Percentiles rank a stretch among this genome's conserved stretches.
Evolutionary conservation across 1,140 invertebrate species (phyloP).

Genomic region (Ceratoteleas bidentatus): DNA sequence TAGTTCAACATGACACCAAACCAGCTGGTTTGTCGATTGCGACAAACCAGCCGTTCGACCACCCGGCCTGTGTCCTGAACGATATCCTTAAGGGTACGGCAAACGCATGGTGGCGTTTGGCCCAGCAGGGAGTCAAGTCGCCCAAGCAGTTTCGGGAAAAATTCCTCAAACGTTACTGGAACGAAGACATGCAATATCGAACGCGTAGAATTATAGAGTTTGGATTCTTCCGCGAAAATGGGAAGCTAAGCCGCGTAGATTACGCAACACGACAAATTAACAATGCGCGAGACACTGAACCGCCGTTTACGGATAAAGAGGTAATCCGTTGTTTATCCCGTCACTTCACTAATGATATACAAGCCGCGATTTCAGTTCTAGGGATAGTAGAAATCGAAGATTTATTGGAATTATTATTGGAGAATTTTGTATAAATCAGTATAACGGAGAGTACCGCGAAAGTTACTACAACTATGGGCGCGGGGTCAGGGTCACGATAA

Average conservation of each 20-base stretch:
- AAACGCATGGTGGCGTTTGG: slow-evolving; percentile 6
- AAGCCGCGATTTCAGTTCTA: not conserved
- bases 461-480: too few species aligned
- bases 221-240: not conserved
- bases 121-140: not conserved
- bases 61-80: not conserved
- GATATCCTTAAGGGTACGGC: not conserved
- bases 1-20: too few species aligned
- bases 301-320: not conserved
- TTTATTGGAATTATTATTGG: not conserved
- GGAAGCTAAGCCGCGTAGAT: not conserved
- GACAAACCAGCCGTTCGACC: not conserved
- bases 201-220: not conserved
- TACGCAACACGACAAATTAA: slow-evolving; percentile 3
- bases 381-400: not conserved
- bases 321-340: not conserved
- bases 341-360: not conserved
- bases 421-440: too few species aligned
- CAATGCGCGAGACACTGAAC: not conserved
- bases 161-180: slow-evolving; percentile 1
- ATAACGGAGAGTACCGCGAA: too few species aligned
- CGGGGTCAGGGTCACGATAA: too few species aligned
- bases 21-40: too few species aligned
- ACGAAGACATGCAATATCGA: not conserved
- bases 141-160: not conserved